These are phyloP conservation scores for Sorex araneus DNA, from an alignment of 2,113 vertebrate species.

Conservation along the genomic window DNA sequence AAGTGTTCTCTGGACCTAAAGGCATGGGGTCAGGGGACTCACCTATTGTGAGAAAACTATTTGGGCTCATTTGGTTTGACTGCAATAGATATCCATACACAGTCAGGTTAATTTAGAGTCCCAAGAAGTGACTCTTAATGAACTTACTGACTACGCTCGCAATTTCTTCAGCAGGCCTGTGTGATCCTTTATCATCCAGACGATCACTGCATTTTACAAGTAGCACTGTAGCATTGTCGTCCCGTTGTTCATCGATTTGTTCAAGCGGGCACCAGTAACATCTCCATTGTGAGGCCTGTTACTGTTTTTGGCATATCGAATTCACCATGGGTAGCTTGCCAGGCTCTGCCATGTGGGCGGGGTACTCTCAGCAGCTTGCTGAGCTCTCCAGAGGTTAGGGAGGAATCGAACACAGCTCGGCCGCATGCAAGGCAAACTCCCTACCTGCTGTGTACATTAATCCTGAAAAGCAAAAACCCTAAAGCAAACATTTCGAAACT, in stretches of 20 bases:
- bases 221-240: no score
- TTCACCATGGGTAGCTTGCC: no score
- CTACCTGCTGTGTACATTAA: no score
- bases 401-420: no score
- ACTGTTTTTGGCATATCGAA: no score
- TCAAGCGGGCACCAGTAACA: no score
- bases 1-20: not conserved
- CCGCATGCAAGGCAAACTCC: no score
- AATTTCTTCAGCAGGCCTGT: not conserved
- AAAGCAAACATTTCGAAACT: not conserved
- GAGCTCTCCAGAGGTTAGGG: no score
- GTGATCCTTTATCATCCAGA: not conserved
- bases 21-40: not conserved
- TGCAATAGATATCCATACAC: not conserved
- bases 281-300: no score
- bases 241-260: no score
- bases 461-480: not conserved
- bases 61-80: not conserved
- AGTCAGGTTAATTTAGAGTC: not conserved
- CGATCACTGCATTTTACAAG: not conserved
- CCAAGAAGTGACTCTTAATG: not conserved
- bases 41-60: not conserved
- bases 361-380: no score
- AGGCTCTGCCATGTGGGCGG: no score
- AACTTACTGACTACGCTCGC: not conserved